Percentiles rank a stretch among this genome's conserved stretches.
phyloP scores from a whole-genome alignment of 2,888 invertebrate genomes.

The Watsonalla cultraria region DNA sequence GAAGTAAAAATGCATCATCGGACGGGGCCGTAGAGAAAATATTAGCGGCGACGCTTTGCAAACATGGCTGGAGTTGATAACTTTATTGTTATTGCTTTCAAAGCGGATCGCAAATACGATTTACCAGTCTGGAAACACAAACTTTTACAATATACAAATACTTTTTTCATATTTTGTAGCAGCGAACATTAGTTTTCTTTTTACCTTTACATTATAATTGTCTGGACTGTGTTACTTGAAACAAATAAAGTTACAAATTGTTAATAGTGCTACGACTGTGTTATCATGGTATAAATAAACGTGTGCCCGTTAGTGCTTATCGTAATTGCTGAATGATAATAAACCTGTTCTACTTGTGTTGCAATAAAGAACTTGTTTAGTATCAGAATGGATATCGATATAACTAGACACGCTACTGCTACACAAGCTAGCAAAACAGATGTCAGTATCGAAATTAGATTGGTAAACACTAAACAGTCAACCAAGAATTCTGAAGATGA shows the following conservation, averaged over 20 bases:
- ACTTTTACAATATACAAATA: slow-evolving; percentile 1
- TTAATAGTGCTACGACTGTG: slow-evolving; percentile 19
- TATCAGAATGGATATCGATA: slow-evolving; percentile 5
- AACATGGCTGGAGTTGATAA: slow-evolving; percentile 45
- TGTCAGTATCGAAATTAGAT: slow-evolving; percentile 18
- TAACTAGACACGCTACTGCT: not conserved
- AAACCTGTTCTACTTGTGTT: slow-evolving; percentile 11
- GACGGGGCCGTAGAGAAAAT: slow-evolving; percentile 35
- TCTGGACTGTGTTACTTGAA: slow-evolving; percentile 23
- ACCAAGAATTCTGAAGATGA: too few relatives aligned
- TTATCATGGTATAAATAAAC: slow-evolving; percentile 17
- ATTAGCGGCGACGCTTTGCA: slow-evolving; percentile 39
- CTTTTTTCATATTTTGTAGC: not conserved
- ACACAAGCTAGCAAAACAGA: not conserved
- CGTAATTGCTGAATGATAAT: slow-evolving; percentile 16
- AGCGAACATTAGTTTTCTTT: not conserved
- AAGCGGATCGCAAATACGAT: slow-evolving; percentile 16
- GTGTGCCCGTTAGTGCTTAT: slow-evolving; percentile 20
- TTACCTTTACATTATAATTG: not conserved
- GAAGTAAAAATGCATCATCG: slow-evolving; percentile 27
- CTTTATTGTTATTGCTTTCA: slow-evolving; percentile 49
- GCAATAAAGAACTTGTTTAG: slow-evolving; percentile 12
- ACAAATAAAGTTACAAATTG: slow-evolving; percentile 19
- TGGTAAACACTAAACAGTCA: slow-evolving; percentile 11
- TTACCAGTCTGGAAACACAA: slow-evolving; percentile 3